Base-by-base conservation (phyloP, 2,113 vertebrate species). In the Sceloporus undulatus region DNA sequence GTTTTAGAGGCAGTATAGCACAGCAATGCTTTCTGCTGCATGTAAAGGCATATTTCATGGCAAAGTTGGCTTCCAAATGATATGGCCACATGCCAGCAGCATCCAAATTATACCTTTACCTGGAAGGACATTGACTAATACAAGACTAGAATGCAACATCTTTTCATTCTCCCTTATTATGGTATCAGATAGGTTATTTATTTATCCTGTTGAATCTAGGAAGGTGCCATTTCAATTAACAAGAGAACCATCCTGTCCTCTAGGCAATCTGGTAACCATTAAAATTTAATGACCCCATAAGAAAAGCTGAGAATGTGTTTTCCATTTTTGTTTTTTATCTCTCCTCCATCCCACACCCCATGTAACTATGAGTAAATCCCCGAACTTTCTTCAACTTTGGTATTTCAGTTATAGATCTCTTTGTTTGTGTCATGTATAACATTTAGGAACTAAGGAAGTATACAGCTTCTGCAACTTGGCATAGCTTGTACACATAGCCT, bases 191-290 rank as follows among this genome's bases (percentile, higher is more conserved):
- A 92, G 85, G 92, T 93, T 93, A 40, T 79, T 87, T 82, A 87
- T 54, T 79, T 18, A 14, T 82, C 92, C 92, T 93, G 89, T 91
- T 59, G 79, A 56, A 87, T 66, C 40, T 80, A 71, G 52, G 38
- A 54, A 87, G n/a, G 94, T 95, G 94, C 94, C 92, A 89, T 93
- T 94, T 87, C 92, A 93, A 92, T 95, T 93, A 94, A 95, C 93
- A 94, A 92, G 34, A 94, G 85, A 94, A 91, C 91, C 90, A 79
- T 93, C 92, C 91, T 94, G 73, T 89, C 94, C 94, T 95, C 84
- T 87, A 91, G 95, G 95, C 94, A 91, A 77, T 87, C 75, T 71
- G 92, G 94, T 92, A 93, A 94, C 89, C 76, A 94, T 93, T 92
- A 93, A 90, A 92, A 94, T 95, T 14, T 94, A 96, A 90, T 90